Base-by-base conservation (phyloP, 1,140 invertebrate genomes). In the Delia radicum region DNA sequence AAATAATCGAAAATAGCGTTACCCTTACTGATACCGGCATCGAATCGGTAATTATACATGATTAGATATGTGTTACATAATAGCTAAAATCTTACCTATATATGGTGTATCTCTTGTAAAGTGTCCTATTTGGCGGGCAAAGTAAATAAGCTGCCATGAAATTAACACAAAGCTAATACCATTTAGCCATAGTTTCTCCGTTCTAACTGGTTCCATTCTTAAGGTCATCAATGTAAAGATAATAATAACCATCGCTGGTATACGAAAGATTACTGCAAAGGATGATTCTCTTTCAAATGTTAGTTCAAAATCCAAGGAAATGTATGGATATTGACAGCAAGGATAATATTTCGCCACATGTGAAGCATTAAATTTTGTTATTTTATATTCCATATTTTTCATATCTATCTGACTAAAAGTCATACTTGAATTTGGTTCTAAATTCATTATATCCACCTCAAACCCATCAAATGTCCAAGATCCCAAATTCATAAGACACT, bases 401-500 rank as follows among this genome's bases (percentile, higher is more conserved):
- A 29, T 72, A 65, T 77, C 61, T 8, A 75, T 42, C 0, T 65
- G 28, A 5, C 31, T 37, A 42, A 75, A 75, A 8, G 46, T 63
- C 24, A 77, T 73, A 29, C 33, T 77, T 13, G 21, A 26, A 42
- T 73, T 73, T 28, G 74, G 55, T 42, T 77, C 73, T 18, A 75
- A 29, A n/a, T 73, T 72, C 28, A 48, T 75, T 37, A 77, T 75
- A 15, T 77, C 74, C 13, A 77, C 15, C 2, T 77, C 76, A 2
- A 75, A 73, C 4, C 67, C 76, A 75, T 77, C 28, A 37, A 75
- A 77, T 46, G 74, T 75, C 76, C 76, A 77, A 10, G 76, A 77
- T 13, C 76, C 76, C 29, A 77, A 42, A 33, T 6, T 74, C 12
- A 77, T 29, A 27, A 67, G 63, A 18, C 76, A 77, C 12, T 55